Percentiles rank a stretch among this genome's conserved stretches.
These are phyloP conservation scores for Hylaea fasciaria DNA, from an alignment of 2,888 invertebrate species.

Conservation along the genomic window DNA sequence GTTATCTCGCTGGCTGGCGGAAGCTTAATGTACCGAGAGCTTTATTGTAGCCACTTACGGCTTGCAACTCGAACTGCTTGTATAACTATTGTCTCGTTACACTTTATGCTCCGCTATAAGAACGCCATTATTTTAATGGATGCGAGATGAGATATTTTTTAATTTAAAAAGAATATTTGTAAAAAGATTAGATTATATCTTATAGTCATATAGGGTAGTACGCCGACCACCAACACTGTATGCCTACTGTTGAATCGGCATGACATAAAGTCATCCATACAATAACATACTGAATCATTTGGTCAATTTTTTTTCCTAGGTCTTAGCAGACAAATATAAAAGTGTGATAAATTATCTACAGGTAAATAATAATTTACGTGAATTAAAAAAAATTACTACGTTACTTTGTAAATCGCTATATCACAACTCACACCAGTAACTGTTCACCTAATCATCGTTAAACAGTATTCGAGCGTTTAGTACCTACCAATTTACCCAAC, in stretches of 20 bases:
- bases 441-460: conserved; percentile 23
- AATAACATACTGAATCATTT: no score
- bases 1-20: conserved; percentile 83
- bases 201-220: no score
- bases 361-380: no score
- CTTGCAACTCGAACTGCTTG: conserved; percentile 54
- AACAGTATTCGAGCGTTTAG: conserved; percentile 26
- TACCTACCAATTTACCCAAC: conserved; percentile 28
- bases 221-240: no score
- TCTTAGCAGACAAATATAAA: no score
- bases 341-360: no score
- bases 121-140: conserved; percentile 37
- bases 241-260: no score
- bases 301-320: no score
- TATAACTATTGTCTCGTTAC: conserved; percentile 51
- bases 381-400: background rate
- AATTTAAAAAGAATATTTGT: no score
- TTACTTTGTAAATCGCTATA: background rate
- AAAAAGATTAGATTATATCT: no score
- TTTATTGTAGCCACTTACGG: conserved; percentile 84
- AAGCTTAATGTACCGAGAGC: conserved; percentile 84
- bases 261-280: no score
- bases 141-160: conserved; percentile 6
- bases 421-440: conserved; percentile 6
- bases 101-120: conserved; percentile 35